Base-by-base conservation (phyloP, 53 echinoderm and acorn worm genomes). In the Patiria pectinifera region DNA sequence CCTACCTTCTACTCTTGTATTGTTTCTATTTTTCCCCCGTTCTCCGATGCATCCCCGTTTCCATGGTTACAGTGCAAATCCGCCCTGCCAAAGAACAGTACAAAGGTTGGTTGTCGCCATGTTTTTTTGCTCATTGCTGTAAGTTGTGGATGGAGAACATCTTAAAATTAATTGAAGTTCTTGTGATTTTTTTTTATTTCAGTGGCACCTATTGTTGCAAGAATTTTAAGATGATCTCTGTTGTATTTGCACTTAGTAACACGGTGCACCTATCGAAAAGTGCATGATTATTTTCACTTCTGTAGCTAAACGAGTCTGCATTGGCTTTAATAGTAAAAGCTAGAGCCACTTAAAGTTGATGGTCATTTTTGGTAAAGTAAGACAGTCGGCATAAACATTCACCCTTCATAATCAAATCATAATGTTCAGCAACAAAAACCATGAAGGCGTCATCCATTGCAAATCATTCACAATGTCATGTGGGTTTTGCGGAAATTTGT, bases 41-140 rank as follows among this genome's bases (percentile, higher is more conserved):
- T 53, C 61, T 77, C 62, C 53, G 63, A n/a, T 12, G 26, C 19
- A 19, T 45, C 45, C 43, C 26, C 63, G 61, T 86, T 88, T 14
- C 93, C 82, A 62, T 81, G 59, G 59, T 92, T 80, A 59, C 96
- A 97, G 97, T 94, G 44, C 94, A 94, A 14, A 92, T 96, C 85
- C 94, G 95, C 89, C 76, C 91, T 71, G 92, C 93, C 76, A 96
- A 95, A 94, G 95, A 97, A 93, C 95, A 96, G 90, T 96, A 95
- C 87, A 97, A 97, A 97, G 97, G 97, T 97, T 97, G 79, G 97
- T 97, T 79, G 14, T 71, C 84, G 80, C 84, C n/a, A 6, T 45
- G n/a, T 49, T 78, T 79, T 35, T 90, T 90, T 69, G 90, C 90
- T 66, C 80, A 45, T 81, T 8, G 3, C 58, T 19, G 60, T 61